phyloP scores from a whole-genome alignment of 2,113 vertebrate species.

The Phaetusa simplex region DNA sequence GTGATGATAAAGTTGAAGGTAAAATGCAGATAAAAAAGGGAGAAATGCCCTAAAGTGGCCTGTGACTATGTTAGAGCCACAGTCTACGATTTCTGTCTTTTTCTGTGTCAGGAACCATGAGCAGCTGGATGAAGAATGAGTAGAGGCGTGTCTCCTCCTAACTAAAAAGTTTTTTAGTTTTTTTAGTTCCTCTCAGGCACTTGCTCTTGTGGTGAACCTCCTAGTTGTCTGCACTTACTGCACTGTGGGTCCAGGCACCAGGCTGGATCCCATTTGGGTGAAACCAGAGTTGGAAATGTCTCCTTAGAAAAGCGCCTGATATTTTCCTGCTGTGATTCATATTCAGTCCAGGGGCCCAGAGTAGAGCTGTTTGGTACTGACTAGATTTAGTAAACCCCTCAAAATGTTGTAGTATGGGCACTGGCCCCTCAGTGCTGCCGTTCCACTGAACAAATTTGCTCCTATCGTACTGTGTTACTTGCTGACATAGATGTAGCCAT shows the following conservation, averaged over 20 bases:
- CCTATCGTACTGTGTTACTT: not conserved
- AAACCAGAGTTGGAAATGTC: not conserved
- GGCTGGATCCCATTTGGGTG: not conserved
- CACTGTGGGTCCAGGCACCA: not conserved
- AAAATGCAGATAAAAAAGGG: not conserved
- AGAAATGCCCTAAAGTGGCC: rapidly evolving
- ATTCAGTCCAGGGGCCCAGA: not conserved
- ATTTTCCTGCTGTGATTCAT: not conserved
- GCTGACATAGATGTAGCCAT: not conserved
- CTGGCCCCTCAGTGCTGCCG: not conserved
- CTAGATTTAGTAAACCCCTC: not conserved
- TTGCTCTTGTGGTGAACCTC: not conserved
- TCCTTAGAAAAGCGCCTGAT: not conserved
- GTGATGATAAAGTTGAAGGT: not conserved
- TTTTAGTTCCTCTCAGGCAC: not conserved
- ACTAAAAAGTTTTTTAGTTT: not conserved
- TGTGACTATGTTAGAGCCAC: not conserved
- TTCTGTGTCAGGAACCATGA: not conserved
- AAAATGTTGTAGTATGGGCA: not conserved
- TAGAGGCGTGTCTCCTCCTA: not conserved
- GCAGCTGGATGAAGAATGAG: not conserved
- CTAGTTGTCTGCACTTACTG: not conserved
- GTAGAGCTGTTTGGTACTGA: not conserved
- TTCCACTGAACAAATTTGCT: not conserved
- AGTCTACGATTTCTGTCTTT: not conserved